Evolutionary conservation across 2,797 vertebrate species (phyloP), one percentile per base, ranked within the genome.

Genomic region (Aldrovandia affinis): DNA sequence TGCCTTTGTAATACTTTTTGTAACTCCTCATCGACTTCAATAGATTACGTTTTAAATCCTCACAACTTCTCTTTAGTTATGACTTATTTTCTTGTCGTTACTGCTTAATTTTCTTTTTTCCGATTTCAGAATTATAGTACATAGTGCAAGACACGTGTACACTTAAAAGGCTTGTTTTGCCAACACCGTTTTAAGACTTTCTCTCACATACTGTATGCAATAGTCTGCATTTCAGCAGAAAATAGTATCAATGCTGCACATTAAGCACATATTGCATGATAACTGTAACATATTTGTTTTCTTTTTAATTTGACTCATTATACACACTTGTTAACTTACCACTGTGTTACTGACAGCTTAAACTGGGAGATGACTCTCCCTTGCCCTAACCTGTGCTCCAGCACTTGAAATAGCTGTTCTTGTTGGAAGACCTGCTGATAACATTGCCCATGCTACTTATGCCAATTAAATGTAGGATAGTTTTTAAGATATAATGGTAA

Each of bases 241-340:
- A 95, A 96, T 95, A 95, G 96, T 93, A 95, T 93, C 94, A 92
- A 94, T 94, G 92, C 93, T 96, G 93, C 94, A 94, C 94, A 95
- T 96, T 95, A 94, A 96, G 94, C 94, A 95, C 96, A 96, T 97
- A 94, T 94, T 98, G 97, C 97, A 98, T 98, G 97, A 96, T 90
- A 89, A 93, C 88, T 96, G 96, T 97, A 94, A 81, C 93, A 92
- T 93, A 86, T 91, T 91, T 89, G 85, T 91, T 89, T 85, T 85
- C 52, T 83, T 81, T 87, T 89, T 89, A n/a, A 85, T 90, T 90
- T 89, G 83, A 88, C 73, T 90, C 89, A 86, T 91, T 81, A 88
- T 30, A 80, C 86, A 85, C 83, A 83, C 85, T 77, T 87, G 84
- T 83, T 86, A 81, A 86, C 68, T 86, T 81, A 65, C 87, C 80